Percentiles rank a stretch among this genome's conserved stretches.
phyloP scores from a whole-genome alignment of 2,113 vertebrate genomes.

The Silurus glanis region DNA sequence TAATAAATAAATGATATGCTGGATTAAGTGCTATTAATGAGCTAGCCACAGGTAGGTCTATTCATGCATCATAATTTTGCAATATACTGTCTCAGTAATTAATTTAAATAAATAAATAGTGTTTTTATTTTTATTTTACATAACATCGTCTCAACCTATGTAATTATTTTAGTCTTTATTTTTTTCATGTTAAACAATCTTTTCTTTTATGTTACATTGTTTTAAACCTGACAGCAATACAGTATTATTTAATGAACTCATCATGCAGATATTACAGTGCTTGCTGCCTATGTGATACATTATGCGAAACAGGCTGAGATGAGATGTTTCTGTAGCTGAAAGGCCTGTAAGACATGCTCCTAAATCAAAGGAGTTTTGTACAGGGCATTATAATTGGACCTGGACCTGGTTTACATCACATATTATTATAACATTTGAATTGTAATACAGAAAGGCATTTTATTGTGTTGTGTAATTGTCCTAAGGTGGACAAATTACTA shows the following conservation, averaged over 20 bases:
- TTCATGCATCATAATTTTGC: background rate
- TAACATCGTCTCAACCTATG: background rate
- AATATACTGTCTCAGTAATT: background rate
- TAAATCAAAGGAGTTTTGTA: background rate
- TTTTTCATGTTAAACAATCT: background rate
- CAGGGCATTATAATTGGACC: background rate
- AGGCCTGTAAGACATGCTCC: background rate
- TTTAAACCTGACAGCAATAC: background rate
- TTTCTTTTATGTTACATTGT: background rate
- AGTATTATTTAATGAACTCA: background rate
- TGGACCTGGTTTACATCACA: background rate
- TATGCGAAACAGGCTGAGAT: background rate
- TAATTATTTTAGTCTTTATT: background rate
- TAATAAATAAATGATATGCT: background rate
- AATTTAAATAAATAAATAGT: too few relatives aligned
- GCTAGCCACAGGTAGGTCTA: background rate
- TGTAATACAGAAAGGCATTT: background rate
- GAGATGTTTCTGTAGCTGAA: background rate
- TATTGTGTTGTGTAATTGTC: background rate
- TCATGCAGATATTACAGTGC: background rate
- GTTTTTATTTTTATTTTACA: background rate
- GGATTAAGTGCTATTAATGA: background rate
- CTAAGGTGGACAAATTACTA: background rate
- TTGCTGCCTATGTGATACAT: too few relatives aligned
- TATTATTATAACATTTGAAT: slow-evolving; percentile 5